Conservation (phyloP, 2,797 vertebrate species). For the Eidolon dupreanum region DNA sequence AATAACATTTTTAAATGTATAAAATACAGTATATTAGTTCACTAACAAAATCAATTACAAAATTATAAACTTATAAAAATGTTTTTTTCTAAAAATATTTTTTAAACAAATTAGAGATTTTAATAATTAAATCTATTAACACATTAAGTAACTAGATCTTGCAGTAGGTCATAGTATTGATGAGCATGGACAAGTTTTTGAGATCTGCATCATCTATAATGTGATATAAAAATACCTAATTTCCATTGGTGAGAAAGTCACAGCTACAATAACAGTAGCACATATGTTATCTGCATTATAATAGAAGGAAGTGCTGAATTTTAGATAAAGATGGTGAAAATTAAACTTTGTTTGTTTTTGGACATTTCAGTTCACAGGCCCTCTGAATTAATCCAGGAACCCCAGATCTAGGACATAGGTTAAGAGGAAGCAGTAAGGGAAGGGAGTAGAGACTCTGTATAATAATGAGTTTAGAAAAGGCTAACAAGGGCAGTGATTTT, state of each 20-base stretch:
- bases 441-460: background rate
- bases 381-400: background rate
- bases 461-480: slow-evolving; percentile 31
- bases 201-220: background rate
- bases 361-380: background rate
- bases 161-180: background rate
- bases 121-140: background rate
- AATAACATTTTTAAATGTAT: background rate
- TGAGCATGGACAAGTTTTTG: background rate
- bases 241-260: background rate
- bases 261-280: background rate
- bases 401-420: background rate
- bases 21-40: background rate
- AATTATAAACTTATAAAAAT: background rate
- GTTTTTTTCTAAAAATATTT: background rate
- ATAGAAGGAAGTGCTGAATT: slow-evolving; percentile 11
- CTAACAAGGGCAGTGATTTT: background rate
- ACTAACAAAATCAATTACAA: background rate
- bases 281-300: background rate
- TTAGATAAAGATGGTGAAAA: slow-evolving; percentile 14
- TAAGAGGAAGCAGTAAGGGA: background rate
- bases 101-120: background rate
- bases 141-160: background rate
- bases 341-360: background rate
- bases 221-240: slow-evolving; percentile 18